A percentile compares a stretch with the other conserved stretches of the same genome.
These are phyloP conservation scores for Itoplectis maculator DNA, from an alignment of 2,888 invertebrate genomes.

Conservation along the genomic window DNA sequence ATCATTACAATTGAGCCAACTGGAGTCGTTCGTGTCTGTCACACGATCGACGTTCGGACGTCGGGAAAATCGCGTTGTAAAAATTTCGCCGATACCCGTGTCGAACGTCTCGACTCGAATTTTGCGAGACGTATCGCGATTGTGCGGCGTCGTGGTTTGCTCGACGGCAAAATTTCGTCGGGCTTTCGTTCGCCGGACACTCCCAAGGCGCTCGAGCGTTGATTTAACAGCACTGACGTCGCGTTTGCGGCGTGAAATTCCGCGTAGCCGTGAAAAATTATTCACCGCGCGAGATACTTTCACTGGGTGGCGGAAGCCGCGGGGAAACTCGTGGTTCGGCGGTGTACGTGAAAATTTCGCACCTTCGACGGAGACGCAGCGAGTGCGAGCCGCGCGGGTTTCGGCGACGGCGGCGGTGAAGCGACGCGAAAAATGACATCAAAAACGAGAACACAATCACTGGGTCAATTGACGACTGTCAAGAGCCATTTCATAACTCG, in stretches of 20 bases:
- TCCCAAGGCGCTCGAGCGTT: background rate
- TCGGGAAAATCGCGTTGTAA: background rate
- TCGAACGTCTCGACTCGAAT: conserved; percentile 9
- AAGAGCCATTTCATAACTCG: conserved; percentile 66
- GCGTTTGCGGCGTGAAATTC: background rate
- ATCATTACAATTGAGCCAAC: background rate
- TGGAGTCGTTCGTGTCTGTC: background rate
- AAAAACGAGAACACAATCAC: conserved; percentile 55
- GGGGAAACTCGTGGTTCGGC: conserved; percentile 23
- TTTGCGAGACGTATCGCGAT: background rate
- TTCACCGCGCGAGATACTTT: conserved; percentile 16
- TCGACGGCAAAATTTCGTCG: background rate
- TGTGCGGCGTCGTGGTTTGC: background rate
- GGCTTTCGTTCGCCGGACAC: background rate
- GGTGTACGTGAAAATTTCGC: background rate
- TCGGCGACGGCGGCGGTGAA: background rate
- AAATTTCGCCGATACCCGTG: background rate
- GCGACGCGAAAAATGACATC: conserved; percentile 20
- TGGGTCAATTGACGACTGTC: conserved; percentile 66
- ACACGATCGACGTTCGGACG: background rate
- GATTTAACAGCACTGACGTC: background rate
- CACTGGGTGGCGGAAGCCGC: background rate
- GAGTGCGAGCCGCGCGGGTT: background rate
- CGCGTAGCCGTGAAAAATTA: conserved; percentile 18
- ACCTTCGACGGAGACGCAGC: background rate